Conservation (phyloP, 2,797 vertebrate genomes). For the Bucorvus abyssinicus region DNA sequence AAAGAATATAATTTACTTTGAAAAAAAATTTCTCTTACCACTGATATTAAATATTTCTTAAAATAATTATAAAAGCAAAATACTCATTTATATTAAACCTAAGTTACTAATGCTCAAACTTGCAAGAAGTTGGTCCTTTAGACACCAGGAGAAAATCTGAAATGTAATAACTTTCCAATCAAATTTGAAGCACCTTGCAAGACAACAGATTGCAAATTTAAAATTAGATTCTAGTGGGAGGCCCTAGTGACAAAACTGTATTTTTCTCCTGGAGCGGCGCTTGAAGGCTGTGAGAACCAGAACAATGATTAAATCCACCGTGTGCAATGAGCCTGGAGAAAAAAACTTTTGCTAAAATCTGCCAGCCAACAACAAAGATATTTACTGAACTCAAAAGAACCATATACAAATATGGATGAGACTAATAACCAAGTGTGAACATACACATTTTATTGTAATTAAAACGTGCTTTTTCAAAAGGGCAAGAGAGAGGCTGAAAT, state of each 20-base stretch:
- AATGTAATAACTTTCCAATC: conserved; percentile 65
- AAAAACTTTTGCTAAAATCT: conserved; percentile 65
- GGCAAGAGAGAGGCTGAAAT: neutral
- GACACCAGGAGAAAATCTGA: conserved; percentile 43
- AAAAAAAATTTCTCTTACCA: neutral
- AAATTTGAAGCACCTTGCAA: conserved; percentile 76
- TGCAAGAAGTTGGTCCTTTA: conserved; percentile 22
- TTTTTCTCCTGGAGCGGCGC: conserved; percentile 67
- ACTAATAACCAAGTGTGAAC: conserved; percentile 40
- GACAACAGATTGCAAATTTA: conserved; percentile 81
- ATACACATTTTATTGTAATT: conserved; percentile 14
- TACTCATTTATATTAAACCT: neutral
- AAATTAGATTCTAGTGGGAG: conserved; percentile 82
- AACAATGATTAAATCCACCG: conserved; percentile 43
- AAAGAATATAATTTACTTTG: neutral
- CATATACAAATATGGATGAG: neutral
- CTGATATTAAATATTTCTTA: neutral
- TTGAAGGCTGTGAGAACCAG: conserved; percentile 50
- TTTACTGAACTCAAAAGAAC: conserved; percentile 39
- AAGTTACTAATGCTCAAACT: neutral
- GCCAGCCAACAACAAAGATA: conserved; percentile 53
- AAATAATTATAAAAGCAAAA: conserved; percentile 21
- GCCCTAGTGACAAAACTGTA: conserved; percentile 74
- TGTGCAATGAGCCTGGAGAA: conserved; percentile 58
- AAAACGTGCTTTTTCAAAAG: conserved; percentile 29